These are phyloP conservation scores for Scaptomyza caliginosa DNA, from an alignment of 2,888 invertebrate genomes.

Conservation along the genomic window DNA sequence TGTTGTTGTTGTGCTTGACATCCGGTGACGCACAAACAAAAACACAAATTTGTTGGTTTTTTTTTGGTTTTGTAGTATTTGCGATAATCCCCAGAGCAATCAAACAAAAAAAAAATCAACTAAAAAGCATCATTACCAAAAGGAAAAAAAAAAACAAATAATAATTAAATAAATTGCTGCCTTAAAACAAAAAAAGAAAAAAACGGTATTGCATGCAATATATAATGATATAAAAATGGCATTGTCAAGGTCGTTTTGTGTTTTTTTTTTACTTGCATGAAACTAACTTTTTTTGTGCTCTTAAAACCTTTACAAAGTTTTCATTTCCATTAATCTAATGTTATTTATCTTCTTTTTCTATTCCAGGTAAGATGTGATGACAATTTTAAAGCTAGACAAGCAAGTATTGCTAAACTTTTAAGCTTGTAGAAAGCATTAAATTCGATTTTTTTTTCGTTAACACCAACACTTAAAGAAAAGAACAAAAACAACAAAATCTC, in stretches of 20 bases:
- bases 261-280: no score
- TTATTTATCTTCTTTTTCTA: no score
- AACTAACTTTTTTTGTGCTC: no score
- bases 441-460: no score
- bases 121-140: slow-evolving; percentile 21
- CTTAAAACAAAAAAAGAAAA: slow-evolving; percentile 2
- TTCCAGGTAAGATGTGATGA: no score
- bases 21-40: slow-evolving; percentile 37
- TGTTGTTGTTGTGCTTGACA: background rate
- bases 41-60: no score
- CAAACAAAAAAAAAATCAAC: slow-evolving; percentile 18
- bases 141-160: background rate
- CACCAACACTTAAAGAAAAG: background rate
- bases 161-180: slow-evolving; percentile 11
- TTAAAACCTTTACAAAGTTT: no score
- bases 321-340: no score
- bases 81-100: slow-evolving; percentile 31
- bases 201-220: slow-evolving; percentile 5
- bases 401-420: no score
- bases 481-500: slow-evolving; percentile 2
- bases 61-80: no score
- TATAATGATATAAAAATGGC: slow-evolving; percentile 25
- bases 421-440: no score
- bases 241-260: slow-evolving; percentile 57
- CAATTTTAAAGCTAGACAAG: no score